Evolutionary conservation across 2,113 vertebrate genomes (phyloP).

Genomic region (Sisor rabdophorus): DNA sequence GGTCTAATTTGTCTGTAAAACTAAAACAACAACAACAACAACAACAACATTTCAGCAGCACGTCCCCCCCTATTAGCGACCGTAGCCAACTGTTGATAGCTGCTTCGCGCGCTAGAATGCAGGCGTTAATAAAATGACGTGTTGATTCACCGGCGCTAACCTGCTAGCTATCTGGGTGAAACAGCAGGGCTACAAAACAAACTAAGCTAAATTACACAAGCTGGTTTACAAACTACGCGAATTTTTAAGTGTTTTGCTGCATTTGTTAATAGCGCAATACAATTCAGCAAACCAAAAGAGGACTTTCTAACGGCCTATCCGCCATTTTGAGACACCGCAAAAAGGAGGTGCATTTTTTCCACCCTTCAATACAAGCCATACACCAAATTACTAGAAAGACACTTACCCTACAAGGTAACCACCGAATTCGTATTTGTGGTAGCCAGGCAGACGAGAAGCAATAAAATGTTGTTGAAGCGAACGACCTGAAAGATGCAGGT

Average conservation of each 20-base stretch:
- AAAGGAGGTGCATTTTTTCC: constrained; percentile 68
- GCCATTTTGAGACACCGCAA: constrained; percentile 77
- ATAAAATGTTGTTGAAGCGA: constrained; percentile 54
- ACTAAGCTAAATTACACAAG: neutral
- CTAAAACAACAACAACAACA: too few relatives aligned
- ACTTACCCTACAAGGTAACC: constrained; percentile 64
- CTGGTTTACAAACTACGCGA: too few relatives aligned
- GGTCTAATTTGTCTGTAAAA: neutral
- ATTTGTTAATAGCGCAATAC: neutral
- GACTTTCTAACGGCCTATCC: constrained; percentile 68
- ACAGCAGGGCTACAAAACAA: neutral
- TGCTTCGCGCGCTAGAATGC: constrained; percentile 2
- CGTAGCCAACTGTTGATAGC: constrained; percentile 48
- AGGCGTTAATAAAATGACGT: constrained; percentile 50
- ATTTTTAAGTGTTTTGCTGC: neutral
- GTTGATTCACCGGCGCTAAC: constrained; percentile 42
- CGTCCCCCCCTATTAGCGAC: neutral
- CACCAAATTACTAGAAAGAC: neutral
- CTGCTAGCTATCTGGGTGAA: neutral
- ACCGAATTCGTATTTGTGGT: constrained; percentile 48
- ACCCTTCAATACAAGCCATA: neutral
- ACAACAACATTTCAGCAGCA: neutral
- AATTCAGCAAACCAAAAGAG: constrained; percentile 22
- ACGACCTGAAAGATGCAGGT: constrained; percentile 58
- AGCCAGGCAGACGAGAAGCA: constrained; percentile 49